Conservation (phyloP, 2,113 vertebrate species). For the Neodon shergylaensis region DNA sequence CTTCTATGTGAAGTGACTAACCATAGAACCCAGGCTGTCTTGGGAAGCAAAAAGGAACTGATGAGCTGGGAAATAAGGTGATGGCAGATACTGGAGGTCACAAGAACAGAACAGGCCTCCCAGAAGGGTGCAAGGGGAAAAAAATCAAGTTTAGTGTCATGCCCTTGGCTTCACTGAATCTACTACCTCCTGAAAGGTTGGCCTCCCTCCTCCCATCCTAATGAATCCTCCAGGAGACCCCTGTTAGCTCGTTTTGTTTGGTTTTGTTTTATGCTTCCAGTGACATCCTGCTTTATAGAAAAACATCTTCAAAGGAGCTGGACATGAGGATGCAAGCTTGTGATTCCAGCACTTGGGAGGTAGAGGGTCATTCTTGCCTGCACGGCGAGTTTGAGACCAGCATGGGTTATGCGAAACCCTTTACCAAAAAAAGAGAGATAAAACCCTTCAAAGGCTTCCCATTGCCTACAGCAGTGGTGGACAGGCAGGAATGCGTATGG, state of each 20-base stretch:
- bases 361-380: not conserved
- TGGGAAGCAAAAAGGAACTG: not conserved
- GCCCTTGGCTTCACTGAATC: not conserved
- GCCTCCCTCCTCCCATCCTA: not conserved
- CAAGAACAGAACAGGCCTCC: not conserved
- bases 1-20: not conserved
- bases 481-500: not conserved
- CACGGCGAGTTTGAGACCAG: not conserved
- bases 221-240: not conserved
- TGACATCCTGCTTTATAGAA: not conserved
- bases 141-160: not conserved
- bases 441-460: not conserved
- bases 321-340: not conserved
- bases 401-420: not conserved
- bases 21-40: not conserved
- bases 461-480: not conserved
- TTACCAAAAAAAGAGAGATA: not conserved
- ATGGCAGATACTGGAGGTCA: not conserved
- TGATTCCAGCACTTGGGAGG: too few relatives aligned
- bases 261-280: constrained; percentile 19
- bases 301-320: not conserved
- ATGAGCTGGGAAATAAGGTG: not conserved
- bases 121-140: not conserved
- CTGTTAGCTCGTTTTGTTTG: not conserved
- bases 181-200: not conserved